A percentile compares a stretch with the other conserved stretches of the same genome.
These are phyloP conservation scores for Ptilodon capucinus DNA, from an alignment of 2,888 invertebrate species.

Conservation along the genomic window DNA sequence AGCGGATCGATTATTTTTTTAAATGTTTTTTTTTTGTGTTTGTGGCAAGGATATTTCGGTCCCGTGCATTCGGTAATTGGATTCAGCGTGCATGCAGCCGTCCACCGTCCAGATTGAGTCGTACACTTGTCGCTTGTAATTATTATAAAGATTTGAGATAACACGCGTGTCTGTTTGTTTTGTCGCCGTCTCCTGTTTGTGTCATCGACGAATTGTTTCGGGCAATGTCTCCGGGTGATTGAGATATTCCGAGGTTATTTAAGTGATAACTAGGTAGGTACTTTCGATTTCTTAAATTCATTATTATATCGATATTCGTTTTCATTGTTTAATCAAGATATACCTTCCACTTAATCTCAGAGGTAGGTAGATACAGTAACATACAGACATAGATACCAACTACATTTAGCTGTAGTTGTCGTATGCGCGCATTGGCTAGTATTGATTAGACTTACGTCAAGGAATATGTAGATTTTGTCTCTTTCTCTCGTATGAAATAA, in stretches of 20 bases:
- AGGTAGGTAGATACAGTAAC: too few relatives aligned
- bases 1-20: conserved; percentile 45
- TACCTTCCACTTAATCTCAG: too few relatives aligned
- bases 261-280: background rate
- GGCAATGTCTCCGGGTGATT: conserved; percentile 20
- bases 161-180: conserved; percentile 55
- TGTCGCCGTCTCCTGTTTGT: conserved; percentile 33
- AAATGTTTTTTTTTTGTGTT: conserved; percentile 64
- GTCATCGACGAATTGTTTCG: conserved; percentile 44
- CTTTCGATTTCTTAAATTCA: background rate
- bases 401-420: too few relatives aligned
- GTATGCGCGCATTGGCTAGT: too few relatives aligned
- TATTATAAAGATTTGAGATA: conserved; percentile 78
- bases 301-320: background rate
- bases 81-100: conserved; percentile 50
- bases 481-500: too few relatives aligned
- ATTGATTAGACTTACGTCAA: too few relatives aligned
- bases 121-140: conserved; percentile 70
- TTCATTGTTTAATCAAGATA: too few relatives aligned
- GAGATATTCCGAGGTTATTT: conserved; percentile 2
- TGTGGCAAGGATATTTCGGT: conserved; percentile 66
- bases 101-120: conserved; percentile 62
- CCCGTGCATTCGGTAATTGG: conserved; percentile 63
- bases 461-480: too few relatives aligned
- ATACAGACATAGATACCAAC: too few relatives aligned